phyloP scores from a whole-genome alignment of 2,113 vertebrate genomes.

The Pseudorectes ferrugineus region DNA sequence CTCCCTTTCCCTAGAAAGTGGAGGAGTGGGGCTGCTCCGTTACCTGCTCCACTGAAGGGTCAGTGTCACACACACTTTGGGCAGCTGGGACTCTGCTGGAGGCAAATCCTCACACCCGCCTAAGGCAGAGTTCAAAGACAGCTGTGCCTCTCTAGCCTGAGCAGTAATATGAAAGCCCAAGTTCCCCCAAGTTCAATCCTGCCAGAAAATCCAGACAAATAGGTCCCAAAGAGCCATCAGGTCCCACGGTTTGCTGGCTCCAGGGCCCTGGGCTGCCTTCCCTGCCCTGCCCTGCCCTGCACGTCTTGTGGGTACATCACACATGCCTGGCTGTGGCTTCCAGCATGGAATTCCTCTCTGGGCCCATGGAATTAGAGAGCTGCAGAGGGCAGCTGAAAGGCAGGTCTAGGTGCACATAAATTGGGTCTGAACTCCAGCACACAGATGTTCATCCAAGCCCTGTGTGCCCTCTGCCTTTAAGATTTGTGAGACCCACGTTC shows the following conservation, averaged over 20 bases:
- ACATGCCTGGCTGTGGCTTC: background rate
- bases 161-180: background rate
- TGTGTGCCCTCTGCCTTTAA: background rate
- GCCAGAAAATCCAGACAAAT: background rate
- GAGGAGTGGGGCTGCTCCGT: background rate
- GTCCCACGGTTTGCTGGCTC: accelerated
- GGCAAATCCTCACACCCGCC: background rate
- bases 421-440: background rate
- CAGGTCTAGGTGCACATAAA: background rate
- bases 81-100: background rate
- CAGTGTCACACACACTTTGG: background rate
- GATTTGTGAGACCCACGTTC: accelerated
- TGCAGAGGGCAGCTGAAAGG: background rate
- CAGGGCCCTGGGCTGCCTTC: background rate
- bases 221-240: background rate
- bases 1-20: background rate
- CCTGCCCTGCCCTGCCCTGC: background rate
- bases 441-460: background rate
- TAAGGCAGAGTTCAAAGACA: background rate
- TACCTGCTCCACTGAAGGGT: background rate
- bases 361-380: background rate
- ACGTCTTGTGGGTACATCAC: background rate
- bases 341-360: background rate
- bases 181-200: background rate
- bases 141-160: background rate